phyloP scores from a whole-genome alignment of 2,888 invertebrate species.

The Drosophila antonietae region DNA sequence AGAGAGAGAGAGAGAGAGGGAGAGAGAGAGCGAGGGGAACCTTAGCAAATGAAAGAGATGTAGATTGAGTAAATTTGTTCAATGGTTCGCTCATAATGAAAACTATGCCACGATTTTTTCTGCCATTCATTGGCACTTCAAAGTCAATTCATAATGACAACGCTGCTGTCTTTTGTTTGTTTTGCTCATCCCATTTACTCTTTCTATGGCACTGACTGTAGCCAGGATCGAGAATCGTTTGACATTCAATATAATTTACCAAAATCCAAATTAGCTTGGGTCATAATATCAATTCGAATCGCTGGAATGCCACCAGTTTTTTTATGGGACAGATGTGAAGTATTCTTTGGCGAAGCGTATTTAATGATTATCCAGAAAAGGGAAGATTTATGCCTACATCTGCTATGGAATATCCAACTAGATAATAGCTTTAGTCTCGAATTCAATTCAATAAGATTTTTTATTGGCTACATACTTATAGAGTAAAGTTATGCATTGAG shows the following conservation, averaged over 20 bases:
- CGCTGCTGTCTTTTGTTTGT: conserved; percentile 24
- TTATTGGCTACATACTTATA: too few relatives aligned
- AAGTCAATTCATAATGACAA: conserved; percentile 68
- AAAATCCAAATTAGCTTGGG: conserved; percentile 43
- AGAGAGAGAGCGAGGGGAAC: neutral
- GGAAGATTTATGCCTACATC: neutral
- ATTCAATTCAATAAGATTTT: neutral
- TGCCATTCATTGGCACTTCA: conserved; percentile 76
- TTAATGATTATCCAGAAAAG: too few relatives aligned
- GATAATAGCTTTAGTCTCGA: neutral
- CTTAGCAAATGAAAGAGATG: conserved; percentile 16
- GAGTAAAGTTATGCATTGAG: neutral
- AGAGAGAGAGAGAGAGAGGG: neutral
- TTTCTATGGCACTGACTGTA: conserved; percentile 13
- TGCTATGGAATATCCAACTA: too few relatives aligned
- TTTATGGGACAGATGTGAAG: conserved; percentile 53
- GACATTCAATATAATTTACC: conserved; percentile 54
- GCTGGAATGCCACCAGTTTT: conserved; percentile 20
- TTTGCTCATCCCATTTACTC: conserved; percentile 35
- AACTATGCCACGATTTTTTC: conserved; percentile 63
- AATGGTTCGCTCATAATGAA: conserved; percentile 72
- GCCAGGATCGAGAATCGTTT: conserved; percentile 27
- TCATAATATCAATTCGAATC: conserved; percentile 66
- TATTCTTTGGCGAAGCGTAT: neutral
- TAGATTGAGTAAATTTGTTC: conserved; percentile 69